Percentiles rank a stretch among this genome's conserved stretches.
Conservation (phyloP, 1,140 invertebrate genomes). For the Pseudomyrmex concolor region DNA sequence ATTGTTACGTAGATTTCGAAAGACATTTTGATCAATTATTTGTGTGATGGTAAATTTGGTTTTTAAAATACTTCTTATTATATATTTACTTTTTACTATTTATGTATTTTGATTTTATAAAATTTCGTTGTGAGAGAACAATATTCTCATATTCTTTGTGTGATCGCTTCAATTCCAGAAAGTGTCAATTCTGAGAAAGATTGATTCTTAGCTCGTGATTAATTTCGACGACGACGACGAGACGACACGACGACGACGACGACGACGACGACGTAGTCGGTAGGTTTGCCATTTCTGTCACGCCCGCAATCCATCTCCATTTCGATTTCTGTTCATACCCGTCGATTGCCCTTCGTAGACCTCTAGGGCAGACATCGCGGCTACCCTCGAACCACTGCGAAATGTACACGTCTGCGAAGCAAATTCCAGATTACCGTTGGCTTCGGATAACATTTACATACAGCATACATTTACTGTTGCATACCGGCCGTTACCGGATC, state of each 20-base stretch:
- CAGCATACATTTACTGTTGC: conserved; percentile 74
- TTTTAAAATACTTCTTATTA: not conserved
- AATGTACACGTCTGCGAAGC: conserved; percentile 65
- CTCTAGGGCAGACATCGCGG: conserved; percentile 48
- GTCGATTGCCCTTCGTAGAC: conserved; percentile 68
- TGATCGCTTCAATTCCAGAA: not conserved
- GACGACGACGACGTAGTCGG: not conserved
- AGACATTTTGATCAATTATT: not conserved
- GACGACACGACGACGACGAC: not conserved
- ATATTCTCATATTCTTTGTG: not conserved
- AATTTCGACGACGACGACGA: conserved; percentile 16
- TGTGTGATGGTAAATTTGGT: not conserved
- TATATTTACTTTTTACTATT: not conserved
- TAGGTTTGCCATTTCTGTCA: conserved; percentile 49
- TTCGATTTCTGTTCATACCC: conserved; percentile 50
- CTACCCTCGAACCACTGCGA: conserved; percentile 71
- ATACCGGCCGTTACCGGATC: conserved; percentile 71
- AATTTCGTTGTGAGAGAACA: not conserved
- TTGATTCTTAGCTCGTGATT: conserved; percentile 31
- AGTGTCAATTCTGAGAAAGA: not conserved
- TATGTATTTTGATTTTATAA: not conserved
- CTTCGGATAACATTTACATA: conserved; percentile 83
- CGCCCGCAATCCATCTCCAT: conserved; percentile 44
- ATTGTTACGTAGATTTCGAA: not conserved
- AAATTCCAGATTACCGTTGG: conserved; percentile 82